Conservation (phyloP, 2,797 vertebrate genomes). For the Pangasius larnaudii region DNA sequence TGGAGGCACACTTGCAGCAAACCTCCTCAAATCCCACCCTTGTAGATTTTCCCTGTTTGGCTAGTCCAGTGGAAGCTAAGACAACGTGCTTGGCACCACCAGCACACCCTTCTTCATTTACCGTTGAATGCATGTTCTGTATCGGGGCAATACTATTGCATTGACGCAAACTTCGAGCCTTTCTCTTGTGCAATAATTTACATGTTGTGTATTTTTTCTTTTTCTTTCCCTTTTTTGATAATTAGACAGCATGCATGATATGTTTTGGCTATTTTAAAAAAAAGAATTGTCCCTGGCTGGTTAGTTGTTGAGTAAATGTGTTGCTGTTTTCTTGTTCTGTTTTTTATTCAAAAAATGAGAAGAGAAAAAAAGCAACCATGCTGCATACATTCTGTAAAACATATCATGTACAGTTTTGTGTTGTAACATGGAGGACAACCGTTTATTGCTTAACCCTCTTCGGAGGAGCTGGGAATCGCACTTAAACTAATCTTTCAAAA, state of each 20-base stretch:
- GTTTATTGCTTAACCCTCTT: slow-evolving; percentile 86
- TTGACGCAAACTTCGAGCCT: slow-evolving; percentile 99
- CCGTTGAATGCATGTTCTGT: slow-evolving; percentile 99
- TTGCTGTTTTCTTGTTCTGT: slow-evolving; percentile 95
- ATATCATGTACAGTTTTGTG: slow-evolving; percentile 99
- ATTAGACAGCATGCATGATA: slow-evolving; percentile 99
- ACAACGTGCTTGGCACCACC: slow-evolving; percentile 96
- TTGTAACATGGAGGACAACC: slow-evolving; percentile 89
- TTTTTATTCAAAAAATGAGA: slow-evolving; percentile 83
- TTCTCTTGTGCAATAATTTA: slow-evolving; percentile 99
- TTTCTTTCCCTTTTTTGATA: slow-evolving; percentile 78
- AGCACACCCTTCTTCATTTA: slow-evolving; percentile 93
- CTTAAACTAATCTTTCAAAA: slow-evolving; percentile 84
- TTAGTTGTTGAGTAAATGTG: slow-evolving; percentile 98
- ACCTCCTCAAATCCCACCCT: slow-evolving; percentile 67
- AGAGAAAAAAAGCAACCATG: slow-evolving; percentile 84
- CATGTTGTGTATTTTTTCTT: slow-evolving; percentile 97
- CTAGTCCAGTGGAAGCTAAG: slow-evolving; percentile 92
- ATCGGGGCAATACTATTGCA: slow-evolving; percentile 99
- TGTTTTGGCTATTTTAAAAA: slow-evolving; percentile 92
- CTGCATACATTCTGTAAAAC: slow-evolving; percentile 98
- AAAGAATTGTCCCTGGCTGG: slow-evolving; percentile 92
- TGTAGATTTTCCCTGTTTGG: slow-evolving; percentile 89
- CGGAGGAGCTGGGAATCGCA: slow-evolving; percentile 85
- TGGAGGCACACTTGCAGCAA: slow-evolving; percentile 67